phyloP scores from a whole-genome alignment of 2,113 vertebrate genomes.

The Oncorhynchus kisutch region DNA sequence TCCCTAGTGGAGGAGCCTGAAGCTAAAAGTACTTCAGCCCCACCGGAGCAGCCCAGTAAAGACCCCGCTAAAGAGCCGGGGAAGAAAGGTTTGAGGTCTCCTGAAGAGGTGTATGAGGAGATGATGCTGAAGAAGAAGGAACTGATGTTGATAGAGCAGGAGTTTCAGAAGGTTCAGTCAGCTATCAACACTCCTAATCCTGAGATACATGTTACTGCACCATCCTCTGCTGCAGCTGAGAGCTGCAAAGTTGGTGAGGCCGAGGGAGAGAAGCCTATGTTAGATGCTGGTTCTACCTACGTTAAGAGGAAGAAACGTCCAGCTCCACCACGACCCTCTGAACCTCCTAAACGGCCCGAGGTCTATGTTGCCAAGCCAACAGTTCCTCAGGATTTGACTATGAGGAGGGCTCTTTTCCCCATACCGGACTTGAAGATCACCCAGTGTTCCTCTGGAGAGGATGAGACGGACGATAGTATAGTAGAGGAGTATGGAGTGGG shows the following conservation, averaged over 20 bases:
- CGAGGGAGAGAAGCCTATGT: conserved; percentile 69
- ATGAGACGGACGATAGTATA: conserved; percentile 82
- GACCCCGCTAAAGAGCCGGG: conserved; percentile 69
- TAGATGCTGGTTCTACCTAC: conserved; percentile 76
- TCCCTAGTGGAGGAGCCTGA: conserved; percentile 88
- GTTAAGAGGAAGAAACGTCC: conserved; percentile 80
- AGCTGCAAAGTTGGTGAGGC: conserved; percentile 83
- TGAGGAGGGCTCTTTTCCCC: conserved; percentile 80
- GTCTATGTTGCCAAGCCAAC: conserved; percentile 63
- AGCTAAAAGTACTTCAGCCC: conserved; percentile 60
- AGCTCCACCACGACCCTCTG: conserved; percentile 69
- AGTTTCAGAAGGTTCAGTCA: conserved; percentile 76
- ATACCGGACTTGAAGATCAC: conserved; percentile 98
- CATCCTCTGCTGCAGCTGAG: conserved; percentile 70
- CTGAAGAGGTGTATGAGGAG: conserved; percentile 86
- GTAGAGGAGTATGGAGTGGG: conserved; percentile 79
- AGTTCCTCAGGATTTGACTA: conserved; percentile 71
- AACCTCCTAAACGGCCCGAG: conserved; percentile 69
- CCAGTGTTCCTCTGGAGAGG: conserved; percentile 92
- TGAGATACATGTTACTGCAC: conserved; percentile 61
- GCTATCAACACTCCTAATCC: conserved; percentile 75
- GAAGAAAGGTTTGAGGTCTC: conserved; percentile 76
- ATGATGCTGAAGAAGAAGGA: conserved; percentile 81
- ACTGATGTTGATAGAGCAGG: conserved; percentile 78
- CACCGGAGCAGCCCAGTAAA: conserved; percentile 68